Percentiles rank a stretch among this genome's conserved stretches.
Conservation (phyloP, 1,140 invertebrate genomes). For the Mactra quadrangularis region DNA sequence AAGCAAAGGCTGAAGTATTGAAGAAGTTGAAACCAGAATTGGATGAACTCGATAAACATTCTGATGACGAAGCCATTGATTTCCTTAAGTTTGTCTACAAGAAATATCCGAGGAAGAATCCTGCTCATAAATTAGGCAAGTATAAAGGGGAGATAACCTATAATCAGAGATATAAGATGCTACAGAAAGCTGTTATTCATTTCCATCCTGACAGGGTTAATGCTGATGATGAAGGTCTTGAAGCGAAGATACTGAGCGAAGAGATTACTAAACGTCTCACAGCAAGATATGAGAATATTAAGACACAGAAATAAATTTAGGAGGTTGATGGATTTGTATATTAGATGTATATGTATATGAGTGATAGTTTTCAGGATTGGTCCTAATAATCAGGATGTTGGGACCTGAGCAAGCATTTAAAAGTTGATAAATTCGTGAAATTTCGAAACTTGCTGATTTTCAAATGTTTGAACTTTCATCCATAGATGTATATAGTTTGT, state of each 20-base stretch:
- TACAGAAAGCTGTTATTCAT: slow-evolving; percentile 69
- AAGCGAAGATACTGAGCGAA: slow-evolving; percentile 69
- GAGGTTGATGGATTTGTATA: too few relatives aligned
- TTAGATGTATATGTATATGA: too few relatives aligned
- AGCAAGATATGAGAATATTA: slow-evolving; percentile 64
- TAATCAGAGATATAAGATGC: slow-evolving; percentile 55
- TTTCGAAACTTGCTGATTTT: too few relatives aligned
- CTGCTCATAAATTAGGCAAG: slow-evolving; percentile 49
- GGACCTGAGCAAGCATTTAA: too few relatives aligned
- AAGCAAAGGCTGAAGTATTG: slow-evolving; percentile 59
- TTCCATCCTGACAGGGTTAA: slow-evolving; percentile 72
- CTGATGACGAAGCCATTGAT: slow-evolving; percentile 45
- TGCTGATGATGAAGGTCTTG: slow-evolving; percentile 57
- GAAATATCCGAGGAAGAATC: slow-evolving; percentile 68
- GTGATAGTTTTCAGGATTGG: too few relatives aligned
- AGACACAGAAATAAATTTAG: slow-evolving; percentile 36
- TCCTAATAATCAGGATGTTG: too few relatives aligned
- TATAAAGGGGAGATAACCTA: neutral
- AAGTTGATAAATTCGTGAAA: too few relatives aligned
- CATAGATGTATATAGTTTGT: too few relatives aligned
- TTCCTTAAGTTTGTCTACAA: slow-evolving; percentile 70
- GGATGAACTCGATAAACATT: slow-evolving; percentile 60
- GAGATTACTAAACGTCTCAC: slow-evolving; percentile 72
- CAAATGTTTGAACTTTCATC: too few relatives aligned
- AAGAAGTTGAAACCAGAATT: slow-evolving; percentile 62